Evolutionary conservation across 2,888 invertebrate species (phyloP).

Genomic region (Meliscaeva auricollis): DNA sequence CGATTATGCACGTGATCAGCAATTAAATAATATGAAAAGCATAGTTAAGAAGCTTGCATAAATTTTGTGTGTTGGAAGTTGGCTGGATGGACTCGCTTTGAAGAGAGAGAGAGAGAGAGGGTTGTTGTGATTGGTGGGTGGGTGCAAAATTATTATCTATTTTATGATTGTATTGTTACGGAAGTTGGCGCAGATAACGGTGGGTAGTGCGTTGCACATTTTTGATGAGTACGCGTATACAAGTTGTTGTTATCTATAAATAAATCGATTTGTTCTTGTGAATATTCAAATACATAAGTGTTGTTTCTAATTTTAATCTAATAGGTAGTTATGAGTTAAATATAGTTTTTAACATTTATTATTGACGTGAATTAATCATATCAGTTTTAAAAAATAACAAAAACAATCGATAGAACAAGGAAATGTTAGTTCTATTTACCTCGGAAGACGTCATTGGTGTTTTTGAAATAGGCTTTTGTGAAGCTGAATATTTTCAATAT

Average conservation of each 20-base stretch:
- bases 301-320: background rate
- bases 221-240: background rate
- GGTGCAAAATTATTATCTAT: background rate
- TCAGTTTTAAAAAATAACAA: background rate
- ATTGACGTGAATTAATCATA: background rate
- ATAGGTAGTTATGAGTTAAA: background rate
- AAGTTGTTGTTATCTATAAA: constrained; percentile 10
- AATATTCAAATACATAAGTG: constrained; percentile 7
- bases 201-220: constrained; percentile 28
- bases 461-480: background rate
- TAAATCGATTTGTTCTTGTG: constrained; percentile 5
- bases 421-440: background rate
- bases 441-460: constrained; percentile 21
- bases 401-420: constrained; percentile 20
- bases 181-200: constrained; percentile 40
- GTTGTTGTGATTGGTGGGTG: background rate
- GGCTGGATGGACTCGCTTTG: too few relatives aligned
- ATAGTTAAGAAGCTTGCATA: constrained; percentile 15
- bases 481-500: background rate
- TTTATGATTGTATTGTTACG: constrained; percentile 14
- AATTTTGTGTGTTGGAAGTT: background rate
- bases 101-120: background rate
- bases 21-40: constrained; percentile 44
- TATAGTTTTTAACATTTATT: background rate
- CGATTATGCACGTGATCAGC: constrained; percentile 66